These are phyloP conservation scores for Habroteleia sp. DNA, from an alignment of 2,888 invertebrate genomes.

Conservation along the genomic window DNA sequence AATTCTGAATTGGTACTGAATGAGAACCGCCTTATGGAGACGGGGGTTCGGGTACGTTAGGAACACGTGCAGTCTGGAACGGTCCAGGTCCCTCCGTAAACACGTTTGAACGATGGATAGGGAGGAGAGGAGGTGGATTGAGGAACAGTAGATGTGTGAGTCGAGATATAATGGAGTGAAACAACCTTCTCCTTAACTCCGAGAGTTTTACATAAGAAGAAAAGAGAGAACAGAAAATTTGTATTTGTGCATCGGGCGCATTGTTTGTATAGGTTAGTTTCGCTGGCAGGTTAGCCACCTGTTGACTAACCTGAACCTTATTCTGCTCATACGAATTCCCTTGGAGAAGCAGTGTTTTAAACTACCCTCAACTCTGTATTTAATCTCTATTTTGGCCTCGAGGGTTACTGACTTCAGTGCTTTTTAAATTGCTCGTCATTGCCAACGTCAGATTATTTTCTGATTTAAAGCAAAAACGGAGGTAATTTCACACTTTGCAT, in stretches of 20 bases:
- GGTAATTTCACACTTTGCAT: neutral
- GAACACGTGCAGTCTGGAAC: constrained; percentile 81
- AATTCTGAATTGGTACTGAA: constrained; percentile 45
- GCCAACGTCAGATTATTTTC: constrained; percentile 7
- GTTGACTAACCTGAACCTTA: constrained; percentile 80
- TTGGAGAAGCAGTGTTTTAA: constrained; percentile 74
- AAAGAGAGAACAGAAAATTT: constrained; percentile 73
- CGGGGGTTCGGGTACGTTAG: constrained; percentile 79
- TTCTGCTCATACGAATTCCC: constrained; percentile 75
- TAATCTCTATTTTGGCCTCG: constrained; percentile 75
- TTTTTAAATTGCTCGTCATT: constrained; percentile 56
- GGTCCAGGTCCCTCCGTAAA: constrained; percentile 76
- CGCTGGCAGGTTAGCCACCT: constrained; percentile 80
- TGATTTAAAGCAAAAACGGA: constrained; percentile 7
- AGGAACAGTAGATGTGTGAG: constrained; percentile 74
- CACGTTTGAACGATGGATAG: constrained; percentile 71
- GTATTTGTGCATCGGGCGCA: constrained; percentile 79
- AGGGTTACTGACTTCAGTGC: constrained; percentile 73
- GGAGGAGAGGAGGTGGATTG: constrained; percentile 69
- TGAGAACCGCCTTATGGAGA: constrained; percentile 77
- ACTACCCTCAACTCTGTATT: constrained; percentile 71
- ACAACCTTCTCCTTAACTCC: constrained; percentile 70
- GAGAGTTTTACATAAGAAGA: constrained; percentile 70
- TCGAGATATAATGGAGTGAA: constrained; percentile 73
- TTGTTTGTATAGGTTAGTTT: constrained; percentile 80